Evolutionary conservation across 2,797 vertebrate species (phyloP).

Genomic region (Rhinophrynus dorsalis): DNA sequence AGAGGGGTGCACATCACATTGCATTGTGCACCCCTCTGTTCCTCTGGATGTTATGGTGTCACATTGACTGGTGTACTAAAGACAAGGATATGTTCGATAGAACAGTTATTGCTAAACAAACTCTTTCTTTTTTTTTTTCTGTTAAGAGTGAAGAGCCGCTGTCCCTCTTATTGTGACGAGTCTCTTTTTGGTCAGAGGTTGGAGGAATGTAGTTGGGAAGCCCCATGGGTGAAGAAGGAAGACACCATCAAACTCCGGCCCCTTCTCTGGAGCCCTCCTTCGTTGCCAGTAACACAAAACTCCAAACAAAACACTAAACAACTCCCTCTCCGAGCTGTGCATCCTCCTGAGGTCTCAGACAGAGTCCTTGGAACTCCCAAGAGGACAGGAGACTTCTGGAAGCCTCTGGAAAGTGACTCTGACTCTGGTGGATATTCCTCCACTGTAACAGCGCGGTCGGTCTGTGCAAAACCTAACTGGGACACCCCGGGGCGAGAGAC

Average conservation of each 20-base stretch:
- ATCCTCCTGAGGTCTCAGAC: accelerated
- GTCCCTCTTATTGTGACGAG: slow-evolving; percentile 72
- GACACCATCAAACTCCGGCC: slow-evolving; percentile 56
- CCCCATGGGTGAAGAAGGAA: slow-evolving; percentile 50
- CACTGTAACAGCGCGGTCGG: neutral
- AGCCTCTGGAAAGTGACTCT: neutral
- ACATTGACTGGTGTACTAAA: too few species aligned
- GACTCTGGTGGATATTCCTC: slow-evolving; percentile 2
- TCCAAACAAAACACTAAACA: slow-evolving; percentile 32
- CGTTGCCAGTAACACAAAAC: slow-evolving; percentile 23
- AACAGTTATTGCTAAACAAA: too few species aligned
- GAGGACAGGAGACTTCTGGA: neutral
- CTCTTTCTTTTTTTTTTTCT: neutral
- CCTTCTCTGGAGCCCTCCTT: slow-evolving; percentile 67
- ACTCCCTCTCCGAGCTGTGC: slow-evolving; percentile 50
- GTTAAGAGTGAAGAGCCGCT: slow-evolving; percentile 57
- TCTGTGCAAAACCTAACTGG: slow-evolving; percentile 39
- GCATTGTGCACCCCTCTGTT: too few species aligned
- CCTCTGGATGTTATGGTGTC: too few species aligned
- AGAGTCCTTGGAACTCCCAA: accelerated
- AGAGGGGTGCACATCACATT: too few species aligned
- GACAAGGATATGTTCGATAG: too few species aligned
- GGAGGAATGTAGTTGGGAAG: slow-evolving; percentile 5
- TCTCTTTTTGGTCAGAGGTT: slow-evolving; percentile 62
- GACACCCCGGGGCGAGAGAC: neutral